phyloP scores from a whole-genome alignment of 2,888 invertebrate species.

The Pachymerium ferrugineum region DNA sequence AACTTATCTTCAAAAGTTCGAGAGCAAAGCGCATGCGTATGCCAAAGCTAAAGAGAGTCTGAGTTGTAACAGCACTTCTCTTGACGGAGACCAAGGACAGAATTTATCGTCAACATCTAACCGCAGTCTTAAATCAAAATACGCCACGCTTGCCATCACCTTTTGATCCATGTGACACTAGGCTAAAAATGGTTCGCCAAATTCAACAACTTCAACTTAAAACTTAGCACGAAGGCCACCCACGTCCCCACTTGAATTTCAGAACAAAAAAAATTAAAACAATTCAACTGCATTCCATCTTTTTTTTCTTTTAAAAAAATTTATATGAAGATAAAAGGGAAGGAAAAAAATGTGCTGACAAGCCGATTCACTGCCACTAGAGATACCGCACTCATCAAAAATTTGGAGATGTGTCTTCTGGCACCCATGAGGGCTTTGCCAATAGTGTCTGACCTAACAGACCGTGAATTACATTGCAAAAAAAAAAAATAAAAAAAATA shows the following conservation, averaged over 20 bases:
- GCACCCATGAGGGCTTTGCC: too few species aligned
- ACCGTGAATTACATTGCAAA: too few species aligned
- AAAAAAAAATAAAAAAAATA: too few species aligned
- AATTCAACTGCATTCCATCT: too few species aligned
- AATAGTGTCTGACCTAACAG: too few species aligned
- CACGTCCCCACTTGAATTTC: background rate
- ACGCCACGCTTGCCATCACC: slow-evolving; percentile 9
- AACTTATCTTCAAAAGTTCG: slow-evolving; percentile 11
- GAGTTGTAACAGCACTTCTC: background rate
- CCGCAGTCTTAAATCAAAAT: slow-evolving; percentile 14
- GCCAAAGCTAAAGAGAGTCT: background rate
- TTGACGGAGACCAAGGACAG: background rate
- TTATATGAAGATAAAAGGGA: background rate
- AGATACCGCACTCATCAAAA: background rate
- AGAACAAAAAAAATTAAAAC: background rate
- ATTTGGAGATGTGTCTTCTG: too few species aligned
- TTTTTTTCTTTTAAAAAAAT: too few species aligned
- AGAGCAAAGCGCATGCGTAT: slow-evolving; percentile 1
- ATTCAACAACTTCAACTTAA: background rate
- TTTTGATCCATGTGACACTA: slow-evolving; percentile 4
- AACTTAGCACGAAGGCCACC: background rate
- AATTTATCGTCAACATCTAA: slow-evolving; percentile 4
- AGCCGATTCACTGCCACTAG: background rate
- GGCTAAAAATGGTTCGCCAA: slow-evolving; percentile 1
- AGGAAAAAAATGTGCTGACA: background rate